Base-by-base conservation (phyloP, 2,113 vertebrate species). In the Otis tarda region DNA sequence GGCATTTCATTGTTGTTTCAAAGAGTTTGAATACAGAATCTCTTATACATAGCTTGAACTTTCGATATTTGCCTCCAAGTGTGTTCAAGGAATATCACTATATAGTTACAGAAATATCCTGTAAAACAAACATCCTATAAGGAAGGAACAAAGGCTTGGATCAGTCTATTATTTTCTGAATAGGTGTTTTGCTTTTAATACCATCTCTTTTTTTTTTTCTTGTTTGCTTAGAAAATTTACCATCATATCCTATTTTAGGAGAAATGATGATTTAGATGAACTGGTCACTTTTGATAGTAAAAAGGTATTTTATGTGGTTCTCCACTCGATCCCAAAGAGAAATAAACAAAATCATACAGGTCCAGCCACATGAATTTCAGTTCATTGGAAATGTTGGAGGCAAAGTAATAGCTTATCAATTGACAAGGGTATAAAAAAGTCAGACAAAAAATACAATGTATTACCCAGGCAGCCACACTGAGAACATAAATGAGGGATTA, bases 51-150 rank as follows among this genome's bases (percentile, higher is more conserved):
- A 28, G 28, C 39, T 77, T 96, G 94, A 90, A 95, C 91, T 55
- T 89, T 92, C 97, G 92, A 88, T 90, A 97, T 97, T 96, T 96
- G 45, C 56, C 91, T 92, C 83, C 80, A 67, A 50, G 50, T 73
- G 12, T 63, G 43, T 87, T 95, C 75, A 89, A 33, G 74, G 60
- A 94, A 69, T 47, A 81, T 96, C 52, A 61, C 13, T 60, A 16
- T 37, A 43, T 13, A 28, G 21, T 53, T 89, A 68, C 49, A 69
- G 70, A 74, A 61, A 83, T 49, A 47, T 59, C 45, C 13, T 70
- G 30, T 50, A 56, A 12, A 87, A 53, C 12, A 82, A 73, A 28
- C 24, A 75, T 2, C 6, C 12, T 53, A 7, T 67, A 68, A 60
- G n/a, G 89, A 73, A 71, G 37, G 64, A 76, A 63, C 6, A 75